A percentile compares a stretch with the other conserved stretches of the same genome.
These are phyloP conservation scores for Magallana ariakensis DNA, from an alignment of 1,140 invertebrate genomes.

Conservation along the genomic window DNA sequence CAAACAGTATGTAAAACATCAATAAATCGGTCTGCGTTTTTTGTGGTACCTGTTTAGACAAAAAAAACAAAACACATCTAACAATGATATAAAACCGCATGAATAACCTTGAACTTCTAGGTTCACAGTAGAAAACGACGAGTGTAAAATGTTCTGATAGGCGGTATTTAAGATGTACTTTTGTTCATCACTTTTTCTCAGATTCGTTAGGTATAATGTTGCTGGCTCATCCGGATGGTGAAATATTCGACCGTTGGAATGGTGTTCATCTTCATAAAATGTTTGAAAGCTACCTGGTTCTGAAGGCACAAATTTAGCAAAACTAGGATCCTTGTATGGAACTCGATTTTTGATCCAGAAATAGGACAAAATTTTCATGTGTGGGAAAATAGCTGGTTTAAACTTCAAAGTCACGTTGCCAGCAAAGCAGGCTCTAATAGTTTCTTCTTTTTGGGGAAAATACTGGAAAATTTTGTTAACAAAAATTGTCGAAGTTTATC, in stretches of 20 bases:
- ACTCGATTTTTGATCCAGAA: neutral
- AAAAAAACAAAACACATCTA: too few species aligned
- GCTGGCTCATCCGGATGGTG: neutral
- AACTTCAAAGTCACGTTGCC: neutral
- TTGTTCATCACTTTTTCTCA: neutral
- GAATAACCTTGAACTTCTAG: too few species aligned
- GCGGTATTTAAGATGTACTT: too few species aligned
- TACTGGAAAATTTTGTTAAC: neutral
- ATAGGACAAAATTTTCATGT: neutral
- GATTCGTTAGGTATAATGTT: neutral
- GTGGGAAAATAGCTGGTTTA: neutral
- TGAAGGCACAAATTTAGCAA: neutral
- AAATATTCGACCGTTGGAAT: neutral
- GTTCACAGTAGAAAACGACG: too few species aligned
- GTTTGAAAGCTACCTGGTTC: neutral
- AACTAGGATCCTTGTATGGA: neutral
- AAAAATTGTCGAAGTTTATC: too few species aligned
- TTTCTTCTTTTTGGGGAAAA: neutral
- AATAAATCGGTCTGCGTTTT: too few species aligned
- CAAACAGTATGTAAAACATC: too few species aligned
- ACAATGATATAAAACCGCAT: too few species aligned
- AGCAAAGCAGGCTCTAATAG: neutral
- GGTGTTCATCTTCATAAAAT: neutral
- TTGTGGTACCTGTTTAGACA: too few species aligned
- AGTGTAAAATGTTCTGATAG: too few species aligned